Evolutionary conservation across 2,888 invertebrate genomes (phyloP), one percentile per base, ranked within the genome.

Genomic region (Aleiodes leptofemur): DNA sequence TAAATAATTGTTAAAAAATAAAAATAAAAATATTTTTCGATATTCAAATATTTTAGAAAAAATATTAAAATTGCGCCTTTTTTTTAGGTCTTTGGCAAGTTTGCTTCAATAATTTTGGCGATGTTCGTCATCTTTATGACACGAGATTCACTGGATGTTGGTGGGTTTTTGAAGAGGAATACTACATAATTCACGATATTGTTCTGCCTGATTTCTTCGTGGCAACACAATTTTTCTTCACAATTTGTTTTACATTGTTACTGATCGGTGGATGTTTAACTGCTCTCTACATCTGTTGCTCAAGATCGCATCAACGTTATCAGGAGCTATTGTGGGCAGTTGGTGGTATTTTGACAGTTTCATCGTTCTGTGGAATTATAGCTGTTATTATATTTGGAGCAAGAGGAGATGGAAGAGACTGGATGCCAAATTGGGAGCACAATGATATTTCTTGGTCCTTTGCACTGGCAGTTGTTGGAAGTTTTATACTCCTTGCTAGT

Each of bases 101-200:
- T 4, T 98, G 98, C 88, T 97, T 98, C 84, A 92, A 94, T 83
- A 92, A 95, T 59, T 97, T 97, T 87, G 94, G 95, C 90, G 98
- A 98, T 87, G 93, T 95, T 4, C 94, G 95, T 82, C 94, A 95
- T 80, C 93, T 94, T 89, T 98, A 98, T 90, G 97, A 98, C 85
- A 94, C 93, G 5, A 91, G 92, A 71, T 97, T 97, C 84, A 92
- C 91, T 14, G 97, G 96, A 0, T 98, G 98, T 86, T 97, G 97
- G 96, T 98, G 98, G 97, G 96, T 98, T 77, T 97, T 98, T 86
- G 97, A 98, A 90, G 98, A 97, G 89, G 98, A 98, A 90, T 98
- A 97, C 88, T 97, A 97, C 86, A 97, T 97, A 76, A 96, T 98
- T 81, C 95, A 96, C 84, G 95, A 97, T 83, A 95, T 97, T 84